A percentile compares a stretch with the other conserved stretches of the same genome.
phyloP scores from a whole-genome alignment of 2,113 vertebrate species.

The Centropus bengalensis region DNA sequence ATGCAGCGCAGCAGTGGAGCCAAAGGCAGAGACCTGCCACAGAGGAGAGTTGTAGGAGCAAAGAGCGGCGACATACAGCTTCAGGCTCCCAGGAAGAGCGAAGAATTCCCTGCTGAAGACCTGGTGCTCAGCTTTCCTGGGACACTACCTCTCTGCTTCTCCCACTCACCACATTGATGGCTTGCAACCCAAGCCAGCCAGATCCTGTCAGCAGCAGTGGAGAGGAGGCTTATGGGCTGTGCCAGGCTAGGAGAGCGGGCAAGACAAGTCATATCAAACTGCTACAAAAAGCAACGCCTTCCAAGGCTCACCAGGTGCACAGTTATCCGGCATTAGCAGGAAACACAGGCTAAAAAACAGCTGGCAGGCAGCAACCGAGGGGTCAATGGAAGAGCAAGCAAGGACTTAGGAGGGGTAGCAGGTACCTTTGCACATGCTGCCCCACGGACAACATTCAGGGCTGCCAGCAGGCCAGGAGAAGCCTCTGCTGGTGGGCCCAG shows the following conservation, averaged over 20 bases:
- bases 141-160: background rate
- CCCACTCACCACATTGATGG: background rate
- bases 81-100: background rate
- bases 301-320: background rate
- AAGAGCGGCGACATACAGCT: background rate
- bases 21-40: background rate
- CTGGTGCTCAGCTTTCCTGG: background rate
- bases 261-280: background rate
- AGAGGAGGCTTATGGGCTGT: background rate
- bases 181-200: background rate
- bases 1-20: background rate
- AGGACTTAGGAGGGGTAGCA: background rate
- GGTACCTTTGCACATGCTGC: background rate
- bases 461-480: background rate
- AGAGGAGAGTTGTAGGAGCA: background rate
- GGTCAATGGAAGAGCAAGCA: background rate
- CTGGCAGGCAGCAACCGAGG: background rate
- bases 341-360: background rate
- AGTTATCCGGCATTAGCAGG: background rate
- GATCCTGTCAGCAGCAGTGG: background rate
- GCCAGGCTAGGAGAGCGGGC: background rate
- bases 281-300: background rate
- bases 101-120: fast-evolving
- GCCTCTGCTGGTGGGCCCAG: background rate
- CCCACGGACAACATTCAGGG: background rate